Base-by-base conservation (phyloP, 2,888 invertebrate species). In the Chelonus formosanus region DNA sequence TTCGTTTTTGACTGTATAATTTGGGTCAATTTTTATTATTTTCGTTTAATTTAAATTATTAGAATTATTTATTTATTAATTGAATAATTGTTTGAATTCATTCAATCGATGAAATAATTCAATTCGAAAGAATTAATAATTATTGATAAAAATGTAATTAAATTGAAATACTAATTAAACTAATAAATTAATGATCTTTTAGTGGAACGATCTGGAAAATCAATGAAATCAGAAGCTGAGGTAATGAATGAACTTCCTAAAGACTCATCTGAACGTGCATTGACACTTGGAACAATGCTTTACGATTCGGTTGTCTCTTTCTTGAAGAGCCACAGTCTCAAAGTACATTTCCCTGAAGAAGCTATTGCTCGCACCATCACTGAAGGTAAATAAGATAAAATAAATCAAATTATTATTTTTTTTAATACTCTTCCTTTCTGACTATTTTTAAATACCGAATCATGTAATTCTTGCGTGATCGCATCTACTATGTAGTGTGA, bases 361-460 rank as follows among this genome's bases (percentile, higher is more conserved):
- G 87, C 90, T 63, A 84, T 92, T 32, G 89, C 91, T 0, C 88
- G 92, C 69, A 90, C 92, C 44, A 87, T 94, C 73, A 90, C 90
- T 85, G 93, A 93, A 90, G 93, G 93, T 92, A 84, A 82, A 73
- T 72, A 20, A 20, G 1, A 20, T 2, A 60, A 55, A 35, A 60
- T 44, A 34, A 55, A 32, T 32, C 5, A 6, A 48, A 36, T 32
- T 45, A 54, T 20, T 8, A 35, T 5, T 53, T 20, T 40, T 55
- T 5, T 40, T 55, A 35, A 20, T 20, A 20, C 20, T 20, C 20
- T 20, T 20, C 20, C 20, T 20, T 20, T 35, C 31, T n/a, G 7
- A 4, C 50, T 53, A 53, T 35, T 54, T 31, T 8, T 52, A 34
- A 43, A 52, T 56, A 8, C 7, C 50, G 35, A 65, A 63, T 67